These are phyloP conservation scores for Hemistola chrysoprasaria DNA, from an alignment of 2,888 invertebrate species.

Conservation along the genomic window DNA sequence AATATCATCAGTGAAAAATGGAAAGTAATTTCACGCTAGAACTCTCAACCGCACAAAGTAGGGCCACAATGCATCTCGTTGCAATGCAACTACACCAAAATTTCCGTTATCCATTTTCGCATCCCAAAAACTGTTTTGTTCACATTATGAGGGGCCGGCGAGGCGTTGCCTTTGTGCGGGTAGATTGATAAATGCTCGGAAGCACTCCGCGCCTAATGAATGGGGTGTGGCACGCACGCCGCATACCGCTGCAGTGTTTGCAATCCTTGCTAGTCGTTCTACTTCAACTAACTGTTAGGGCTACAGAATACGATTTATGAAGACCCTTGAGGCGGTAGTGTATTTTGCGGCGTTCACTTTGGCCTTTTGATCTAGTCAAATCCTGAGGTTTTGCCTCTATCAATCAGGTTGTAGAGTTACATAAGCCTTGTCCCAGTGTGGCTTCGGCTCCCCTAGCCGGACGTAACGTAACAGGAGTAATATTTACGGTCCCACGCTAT, in stretches of 20 bases:
- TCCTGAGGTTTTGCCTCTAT: too few species aligned
- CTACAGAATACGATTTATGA: slow-evolving; percentile 23
- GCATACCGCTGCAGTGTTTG: slow-evolving; percentile 65
- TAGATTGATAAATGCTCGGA: slow-evolving; percentile 80
- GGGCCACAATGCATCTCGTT: not conserved
- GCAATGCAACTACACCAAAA: slow-evolving; percentile 4
- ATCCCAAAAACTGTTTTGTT: slow-evolving; percentile 30
- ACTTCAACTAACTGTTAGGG: slow-evolving; percentile 34
- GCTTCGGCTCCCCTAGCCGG: not conserved
- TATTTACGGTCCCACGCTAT: slow-evolving; percentile 53
- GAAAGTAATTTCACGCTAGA: too few species aligned
- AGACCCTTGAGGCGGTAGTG: slow-evolving; percentile 15
- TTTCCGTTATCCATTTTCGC: slow-evolving; percentile 13
- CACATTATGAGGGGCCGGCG: slow-evolving; percentile 36
- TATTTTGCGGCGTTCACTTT: not conserved
- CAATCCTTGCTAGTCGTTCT: slow-evolving; percentile 60
- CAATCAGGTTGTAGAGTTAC: too few species aligned
- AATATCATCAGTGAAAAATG: too few species aligned
- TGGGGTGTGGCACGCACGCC: slow-evolving; percentile 77
- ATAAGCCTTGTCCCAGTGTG: slow-evolving; percentile 1
- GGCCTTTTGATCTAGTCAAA: too few species aligned
- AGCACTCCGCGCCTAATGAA: slow-evolving; percentile 79
- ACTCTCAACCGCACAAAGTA: not conserved
- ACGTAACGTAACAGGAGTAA: slow-evolving; percentile 34
- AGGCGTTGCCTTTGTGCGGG: slow-evolving; percentile 53